Percentiles rank a stretch among this genome's conserved stretches.
Conservation (phyloP, 2,113 vertebrate species). For the Pogonocichla stellata region DNA sequence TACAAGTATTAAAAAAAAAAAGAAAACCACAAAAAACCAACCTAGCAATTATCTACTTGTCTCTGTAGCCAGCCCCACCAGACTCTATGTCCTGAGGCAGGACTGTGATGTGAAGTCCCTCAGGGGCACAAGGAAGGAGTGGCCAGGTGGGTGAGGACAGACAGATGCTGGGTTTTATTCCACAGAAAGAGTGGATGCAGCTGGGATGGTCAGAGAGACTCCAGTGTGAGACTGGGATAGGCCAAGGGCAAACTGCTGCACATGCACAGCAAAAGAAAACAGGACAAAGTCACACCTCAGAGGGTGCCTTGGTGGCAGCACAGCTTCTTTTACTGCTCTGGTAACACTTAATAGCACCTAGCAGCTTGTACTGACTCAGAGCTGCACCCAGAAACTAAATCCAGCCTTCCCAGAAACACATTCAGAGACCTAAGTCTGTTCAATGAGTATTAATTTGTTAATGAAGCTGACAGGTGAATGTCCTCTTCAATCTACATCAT, state of each 20-base stretch:
- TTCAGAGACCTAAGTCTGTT: neutral
- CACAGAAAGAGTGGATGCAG: no score
- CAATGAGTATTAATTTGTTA: constrained; percentile 12
- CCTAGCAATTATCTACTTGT: neutral
- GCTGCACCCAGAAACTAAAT: neutral
- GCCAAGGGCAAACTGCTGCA: neutral
- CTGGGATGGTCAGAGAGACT: neutral
- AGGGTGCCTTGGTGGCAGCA: neutral
- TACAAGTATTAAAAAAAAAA: neutral
- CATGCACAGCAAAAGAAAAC: accelerated
- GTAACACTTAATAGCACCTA: neutral
- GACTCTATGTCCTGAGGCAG: neutral
- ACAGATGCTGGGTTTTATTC: neutral
- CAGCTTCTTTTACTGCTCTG: accelerated
- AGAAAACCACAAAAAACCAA: neutral
- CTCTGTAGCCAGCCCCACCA: neutral
- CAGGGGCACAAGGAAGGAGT: neutral
- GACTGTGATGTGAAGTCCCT: neutral
- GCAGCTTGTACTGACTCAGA: neutral
- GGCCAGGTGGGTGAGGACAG: accelerated
- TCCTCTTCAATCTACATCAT: neutral
- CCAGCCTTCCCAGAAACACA: neutral
- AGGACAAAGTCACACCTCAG: accelerated
- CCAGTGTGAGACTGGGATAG: neutral
- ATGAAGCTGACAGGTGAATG: neutral